Percentiles rank a stretch among this genome's conserved stretches.
These are phyloP conservation scores for Enteromius paludinosus DNA, from an alignment of 2,797 vertebrate species.

Conservation along the genomic window DNA sequence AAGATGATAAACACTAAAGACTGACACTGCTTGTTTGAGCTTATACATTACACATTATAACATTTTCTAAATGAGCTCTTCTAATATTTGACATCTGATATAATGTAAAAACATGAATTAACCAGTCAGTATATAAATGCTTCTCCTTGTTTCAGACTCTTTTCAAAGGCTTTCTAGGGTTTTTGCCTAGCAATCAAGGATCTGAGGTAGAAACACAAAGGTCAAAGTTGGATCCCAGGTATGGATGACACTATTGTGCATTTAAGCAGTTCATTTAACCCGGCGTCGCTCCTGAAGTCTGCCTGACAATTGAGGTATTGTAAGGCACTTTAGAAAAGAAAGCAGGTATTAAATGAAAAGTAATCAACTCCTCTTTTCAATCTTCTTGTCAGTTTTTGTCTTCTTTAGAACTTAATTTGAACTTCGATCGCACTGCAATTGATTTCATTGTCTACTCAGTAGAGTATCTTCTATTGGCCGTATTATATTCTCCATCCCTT, in stretches of 20 bases:
- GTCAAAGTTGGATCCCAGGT: slow-evolving; percentile 34
- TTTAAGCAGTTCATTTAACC: slow-evolving; percentile 29
- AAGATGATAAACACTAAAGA: background rate
- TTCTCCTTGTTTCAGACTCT: slow-evolving; percentile 7
- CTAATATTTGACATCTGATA: background rate
- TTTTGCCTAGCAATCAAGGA: slow-evolving; percentile 32
- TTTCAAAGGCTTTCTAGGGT: slow-evolving; percentile 16
- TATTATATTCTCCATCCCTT: slow-evolving; percentile 40
- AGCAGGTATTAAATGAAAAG: slow-evolving; percentile 40
- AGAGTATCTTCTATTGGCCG: slow-evolving; percentile 35
- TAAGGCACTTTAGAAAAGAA: slow-evolving; percentile 34
- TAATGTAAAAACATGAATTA: background rate
- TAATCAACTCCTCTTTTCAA: slow-evolving; percentile 49
- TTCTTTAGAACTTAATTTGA: slow-evolving; percentile 43
- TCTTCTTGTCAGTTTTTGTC: slow-evolving; percentile 36
- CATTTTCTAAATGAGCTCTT: background rate
- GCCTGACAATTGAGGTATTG: slow-evolving; percentile 40
- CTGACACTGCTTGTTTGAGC: background rate
- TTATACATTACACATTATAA: background rate
- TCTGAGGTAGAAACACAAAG: slow-evolving; percentile 29
- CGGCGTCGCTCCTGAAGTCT: slow-evolving; percentile 4
- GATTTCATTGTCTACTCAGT: slow-evolving; percentile 31
- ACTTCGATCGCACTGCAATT: background rate
- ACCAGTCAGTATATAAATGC: slow-evolving; percentile 5
- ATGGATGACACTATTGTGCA: slow-evolving; percentile 42